phyloP scores from a whole-genome alignment of 53 echinoderm and acorn worm genomes.

The Mesocentrotus franciscanus region DNA sequence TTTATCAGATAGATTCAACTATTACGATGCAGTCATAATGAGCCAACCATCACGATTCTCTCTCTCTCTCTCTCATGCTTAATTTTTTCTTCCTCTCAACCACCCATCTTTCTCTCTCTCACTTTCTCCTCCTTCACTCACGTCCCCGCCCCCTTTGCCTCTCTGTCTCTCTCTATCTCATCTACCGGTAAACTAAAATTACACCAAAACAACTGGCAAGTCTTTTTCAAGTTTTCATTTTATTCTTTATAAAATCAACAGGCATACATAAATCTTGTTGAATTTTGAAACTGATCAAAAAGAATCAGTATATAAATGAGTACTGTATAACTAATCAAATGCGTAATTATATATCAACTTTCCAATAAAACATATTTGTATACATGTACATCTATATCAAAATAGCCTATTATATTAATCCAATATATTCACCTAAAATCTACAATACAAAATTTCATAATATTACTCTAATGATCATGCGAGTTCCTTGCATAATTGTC shows the following conservation, averaged over 20 bases:
- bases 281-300: conserved; percentile 7
- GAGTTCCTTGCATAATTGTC: not conserved
- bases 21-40: no score
- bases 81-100: not conserved
- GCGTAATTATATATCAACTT: not conserved
- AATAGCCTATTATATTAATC: not conserved
- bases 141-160: no score
- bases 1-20: no score
- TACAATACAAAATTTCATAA: not conserved
- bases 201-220: not conserved
- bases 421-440: conserved; percentile 30
- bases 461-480: not conserved
- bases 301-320: conserved; percentile 13
- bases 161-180: not conserved
- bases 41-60: not conserved
- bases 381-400: not conserved
- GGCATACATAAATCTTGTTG: conserved; percentile 27
- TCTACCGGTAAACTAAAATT: not conserved
- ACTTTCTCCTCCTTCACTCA: not conserved
- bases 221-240: not conserved
- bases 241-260: conserved; percentile 12
- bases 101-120: not conserved
- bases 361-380: not conserved
- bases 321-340: not conserved
- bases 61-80: not conserved